Percentiles rank a stretch among this genome's conserved stretches.
These are phyloP conservation scores for Luehdorfia chinensis DNA, from an alignment of 1,140 invertebrate species.

Conservation along the genomic window DNA sequence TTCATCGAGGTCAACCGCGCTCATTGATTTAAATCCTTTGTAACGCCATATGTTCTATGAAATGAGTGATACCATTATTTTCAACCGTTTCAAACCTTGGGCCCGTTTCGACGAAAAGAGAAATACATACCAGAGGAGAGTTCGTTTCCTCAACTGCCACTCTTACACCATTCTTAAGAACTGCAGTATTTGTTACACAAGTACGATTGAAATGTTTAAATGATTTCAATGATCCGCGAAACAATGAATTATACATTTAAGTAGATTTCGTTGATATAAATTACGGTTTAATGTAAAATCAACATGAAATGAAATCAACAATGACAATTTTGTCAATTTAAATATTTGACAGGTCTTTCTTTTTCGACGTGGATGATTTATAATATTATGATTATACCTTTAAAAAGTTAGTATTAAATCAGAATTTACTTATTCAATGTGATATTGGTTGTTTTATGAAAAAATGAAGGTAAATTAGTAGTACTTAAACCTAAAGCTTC, in stretches of 20 bases:
- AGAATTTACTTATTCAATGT: too few species aligned
- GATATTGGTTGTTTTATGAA: too few species aligned
- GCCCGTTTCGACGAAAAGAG: slow-evolving; percentile 86
- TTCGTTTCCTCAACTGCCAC: slow-evolving; percentile 37
- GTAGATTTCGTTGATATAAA: too few species aligned
- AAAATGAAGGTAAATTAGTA: too few species aligned
- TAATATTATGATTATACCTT: too few species aligned
- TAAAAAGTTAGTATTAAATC: too few species aligned
- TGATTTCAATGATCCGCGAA: neutral
- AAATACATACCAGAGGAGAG: slow-evolving; percentile 78
- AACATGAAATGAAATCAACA: too few species aligned
- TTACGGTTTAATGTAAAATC: too few species aligned
- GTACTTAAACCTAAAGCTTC: too few species aligned
- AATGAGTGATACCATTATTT: slow-evolving; percentile 88
- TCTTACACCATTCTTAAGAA: slow-evolving; percentile 38
- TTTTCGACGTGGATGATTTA: too few species aligned
- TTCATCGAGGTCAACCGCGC: slow-evolving; percentile 81
- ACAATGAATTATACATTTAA: slow-evolving; percentile 1
- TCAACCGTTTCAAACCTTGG: slow-evolving; percentile 82
- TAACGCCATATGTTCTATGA: slow-evolving; percentile 90
- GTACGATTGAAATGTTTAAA: neutral
- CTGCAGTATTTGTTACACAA: neutral
- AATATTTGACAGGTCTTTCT: too few species aligned
- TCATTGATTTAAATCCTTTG: slow-evolving; percentile 83
- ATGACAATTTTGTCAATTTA: too few species aligned